Percentiles rank a stretch among this genome's conserved stretches.
Conservation (phyloP, 2,797 vertebrate genomes). For the Cossypha heuglini region DNA sequence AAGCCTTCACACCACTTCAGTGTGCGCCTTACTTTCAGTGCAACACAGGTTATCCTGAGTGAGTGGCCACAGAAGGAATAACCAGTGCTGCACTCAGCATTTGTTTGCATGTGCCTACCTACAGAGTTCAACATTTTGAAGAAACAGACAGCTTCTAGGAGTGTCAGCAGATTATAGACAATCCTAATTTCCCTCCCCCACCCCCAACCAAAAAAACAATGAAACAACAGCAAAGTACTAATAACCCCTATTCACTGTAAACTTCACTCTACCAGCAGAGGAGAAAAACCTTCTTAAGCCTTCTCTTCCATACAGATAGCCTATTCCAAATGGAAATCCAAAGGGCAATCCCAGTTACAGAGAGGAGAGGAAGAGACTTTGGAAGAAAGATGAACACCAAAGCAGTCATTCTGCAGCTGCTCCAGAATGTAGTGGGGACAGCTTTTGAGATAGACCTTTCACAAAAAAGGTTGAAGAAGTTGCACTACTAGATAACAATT, state of each 20-base stretch:
- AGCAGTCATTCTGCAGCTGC: not conserved
- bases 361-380: not conserved
- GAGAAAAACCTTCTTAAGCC: not conserved
- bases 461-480: not conserved
- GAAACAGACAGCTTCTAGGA: not conserved
- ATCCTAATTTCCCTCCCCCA: not conserved
- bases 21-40: not conserved
- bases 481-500: not conserved
- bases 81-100: not conserved
- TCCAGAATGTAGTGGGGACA: not conserved
- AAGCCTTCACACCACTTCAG: not conserved
- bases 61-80: not conserved
- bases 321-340: not conserved
- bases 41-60: fast-evolving
- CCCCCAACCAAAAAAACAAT: fast-evolving
- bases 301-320: not conserved
- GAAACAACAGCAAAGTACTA: not conserved
- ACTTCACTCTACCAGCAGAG: not conserved
- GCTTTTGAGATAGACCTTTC: not conserved
- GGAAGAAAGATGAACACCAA: not conserved
- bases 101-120: not conserved
- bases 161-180: not conserved
- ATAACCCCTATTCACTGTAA: not conserved
- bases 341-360: not conserved
- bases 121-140: not conserved